Evolutionary conservation across 2,113 vertebrate species (phyloP).

Genomic region (Microtus richardsoni): DNA sequence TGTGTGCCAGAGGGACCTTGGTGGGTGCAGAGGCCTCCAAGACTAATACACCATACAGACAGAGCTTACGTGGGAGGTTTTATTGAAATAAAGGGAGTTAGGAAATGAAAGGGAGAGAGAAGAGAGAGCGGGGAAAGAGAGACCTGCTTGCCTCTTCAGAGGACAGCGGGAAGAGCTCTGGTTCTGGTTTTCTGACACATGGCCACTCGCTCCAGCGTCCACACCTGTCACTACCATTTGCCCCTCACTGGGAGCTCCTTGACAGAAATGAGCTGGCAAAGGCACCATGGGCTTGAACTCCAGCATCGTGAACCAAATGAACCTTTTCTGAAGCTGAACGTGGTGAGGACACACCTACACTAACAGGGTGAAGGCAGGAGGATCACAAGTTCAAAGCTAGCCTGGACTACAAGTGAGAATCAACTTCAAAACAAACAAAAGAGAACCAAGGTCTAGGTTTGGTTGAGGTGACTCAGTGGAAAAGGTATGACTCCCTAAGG

Average conservation of each 20-base stretch:
- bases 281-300: neutral
- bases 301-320: neutral
- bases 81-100: too few species aligned
- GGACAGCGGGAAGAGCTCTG: neutral
- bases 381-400: neutral
- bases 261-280: neutral
- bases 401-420: neutral
- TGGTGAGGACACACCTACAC: neutral
- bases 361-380: neutral
- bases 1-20: too few species aligned
- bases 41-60: too few species aligned
- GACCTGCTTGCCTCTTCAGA: too few species aligned
- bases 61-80: too few species aligned
- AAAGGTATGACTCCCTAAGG: neutral
- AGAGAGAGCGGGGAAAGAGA: too few species aligned
- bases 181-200: neutral
- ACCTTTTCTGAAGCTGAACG: neutral
- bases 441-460: neutral
- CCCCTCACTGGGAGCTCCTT: neutral
- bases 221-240: neutral
- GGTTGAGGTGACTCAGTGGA: neutral
- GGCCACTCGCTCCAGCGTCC: neutral
- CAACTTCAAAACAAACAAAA: neutral
- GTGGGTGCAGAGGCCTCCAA: too few species aligned
- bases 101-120: too few species aligned